These are phyloP conservation scores for Emydocephalus ijimae DNA, from an alignment of 2,113 vertebrate species.

Conservation along the genomic window DNA sequence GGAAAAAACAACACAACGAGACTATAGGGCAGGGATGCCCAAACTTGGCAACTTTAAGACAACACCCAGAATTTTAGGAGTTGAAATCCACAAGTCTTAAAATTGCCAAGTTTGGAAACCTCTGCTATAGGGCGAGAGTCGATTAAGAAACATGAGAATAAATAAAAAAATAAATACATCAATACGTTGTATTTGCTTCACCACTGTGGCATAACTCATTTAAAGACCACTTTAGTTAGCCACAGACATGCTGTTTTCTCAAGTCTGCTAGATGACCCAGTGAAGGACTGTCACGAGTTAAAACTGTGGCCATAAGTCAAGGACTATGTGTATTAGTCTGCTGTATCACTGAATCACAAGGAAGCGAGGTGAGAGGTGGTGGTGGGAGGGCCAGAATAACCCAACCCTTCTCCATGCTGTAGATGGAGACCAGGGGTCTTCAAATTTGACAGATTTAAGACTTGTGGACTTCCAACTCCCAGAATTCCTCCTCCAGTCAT, in stretches of 20 bases:
- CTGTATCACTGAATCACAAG: background rate
- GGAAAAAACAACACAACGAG: background rate
- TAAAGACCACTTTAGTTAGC: background rate
- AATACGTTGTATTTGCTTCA: background rate
- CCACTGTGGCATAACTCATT: background rate
- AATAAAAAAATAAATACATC: background rate
- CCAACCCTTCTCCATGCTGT: background rate
- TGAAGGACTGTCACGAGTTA: too few relatives aligned
- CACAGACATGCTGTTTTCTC: background rate
- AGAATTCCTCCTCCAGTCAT: too few relatives aligned
- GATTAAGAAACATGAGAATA: background rate
- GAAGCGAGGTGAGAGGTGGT: background rate
- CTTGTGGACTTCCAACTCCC: too few relatives aligned
- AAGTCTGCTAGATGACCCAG: too few relatives aligned
- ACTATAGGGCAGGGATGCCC: too few relatives aligned
- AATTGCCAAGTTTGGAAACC: too few relatives aligned
- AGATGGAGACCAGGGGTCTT: too few relatives aligned
- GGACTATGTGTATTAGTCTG: background rate
- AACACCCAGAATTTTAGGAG: too few relatives aligned
- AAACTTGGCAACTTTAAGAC: too few relatives aligned
- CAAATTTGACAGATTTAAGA: too few relatives aligned
- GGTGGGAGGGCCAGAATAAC: background rate
- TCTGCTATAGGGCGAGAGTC: background rate
- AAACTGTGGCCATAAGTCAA: background rate
- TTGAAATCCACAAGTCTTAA: too few relatives aligned